phyloP scores from a whole-genome alignment of 2,113 vertebrate species.

The Pyrgilauda ruficollis region DNA sequence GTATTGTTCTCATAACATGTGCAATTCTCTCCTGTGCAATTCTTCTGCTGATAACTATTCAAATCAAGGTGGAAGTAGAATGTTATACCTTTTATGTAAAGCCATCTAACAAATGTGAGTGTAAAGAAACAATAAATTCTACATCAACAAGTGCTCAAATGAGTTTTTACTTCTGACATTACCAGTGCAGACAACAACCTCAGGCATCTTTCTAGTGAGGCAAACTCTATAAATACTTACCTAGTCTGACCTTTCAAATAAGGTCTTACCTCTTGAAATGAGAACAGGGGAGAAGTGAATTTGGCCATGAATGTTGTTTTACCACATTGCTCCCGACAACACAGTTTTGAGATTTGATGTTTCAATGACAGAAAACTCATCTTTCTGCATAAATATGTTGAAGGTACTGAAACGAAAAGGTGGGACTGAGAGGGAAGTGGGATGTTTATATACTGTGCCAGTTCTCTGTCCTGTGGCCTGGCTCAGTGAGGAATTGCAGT shows the following conservation, averaged over 20 bases:
- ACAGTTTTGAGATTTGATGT: neutral
- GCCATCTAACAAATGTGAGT: neutral
- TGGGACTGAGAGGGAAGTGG: neutral
- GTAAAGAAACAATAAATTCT: neutral
- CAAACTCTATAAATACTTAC: neutral
- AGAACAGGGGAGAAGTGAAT: neutral
- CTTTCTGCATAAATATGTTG: neutral
- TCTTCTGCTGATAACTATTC: slow-evolving; percentile 23
- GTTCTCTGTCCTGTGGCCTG: neutral
- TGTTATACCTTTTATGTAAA: neutral
- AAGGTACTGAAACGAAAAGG: neutral
- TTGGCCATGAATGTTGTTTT: neutral
- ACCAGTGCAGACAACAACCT: neutral
- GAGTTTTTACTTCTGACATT: neutral
- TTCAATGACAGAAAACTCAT: neutral
- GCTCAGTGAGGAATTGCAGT: neutral
- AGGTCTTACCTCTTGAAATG: neutral
- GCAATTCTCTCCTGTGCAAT: neutral
- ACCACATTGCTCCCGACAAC: neutral
- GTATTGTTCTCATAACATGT: slow-evolving; percentile 22
- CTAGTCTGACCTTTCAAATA: neutral
- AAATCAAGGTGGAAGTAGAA: neutral
- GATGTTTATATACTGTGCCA: neutral
- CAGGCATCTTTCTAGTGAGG: neutral
- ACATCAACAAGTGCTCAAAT: neutral